These are phyloP conservation scores for Napeogenes sylphis DNA, from an alignment of 2,888 invertebrate species.

Conservation along the genomic window DNA sequence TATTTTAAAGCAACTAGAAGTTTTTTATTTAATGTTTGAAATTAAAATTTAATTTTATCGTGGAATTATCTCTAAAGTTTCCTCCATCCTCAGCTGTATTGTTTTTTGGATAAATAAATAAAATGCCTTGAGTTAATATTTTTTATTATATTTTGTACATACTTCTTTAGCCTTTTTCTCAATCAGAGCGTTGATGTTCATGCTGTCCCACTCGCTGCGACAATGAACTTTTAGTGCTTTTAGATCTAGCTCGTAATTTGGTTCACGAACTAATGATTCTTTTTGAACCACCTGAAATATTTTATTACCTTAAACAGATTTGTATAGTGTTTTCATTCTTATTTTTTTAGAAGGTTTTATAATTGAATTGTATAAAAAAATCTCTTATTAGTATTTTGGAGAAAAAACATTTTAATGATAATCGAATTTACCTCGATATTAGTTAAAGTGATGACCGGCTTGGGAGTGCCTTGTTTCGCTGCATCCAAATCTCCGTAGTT, in stretches of 20 bases:
- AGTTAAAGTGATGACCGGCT: slow-evolving; percentile 54
- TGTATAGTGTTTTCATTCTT: not conserved
- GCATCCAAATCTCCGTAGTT: slow-evolving; percentile 58
- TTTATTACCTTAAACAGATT: not conserved
- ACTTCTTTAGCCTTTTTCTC: slow-evolving; percentile 62
- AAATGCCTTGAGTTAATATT: no score
- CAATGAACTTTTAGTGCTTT: slow-evolving; percentile 59
- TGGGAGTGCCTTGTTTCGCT: slow-evolving; percentile 47
- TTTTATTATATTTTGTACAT: slow-evolving; percentile 6
- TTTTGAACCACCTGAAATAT: slow-evolving; percentile 55
- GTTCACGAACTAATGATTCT: slow-evolving; percentile 52
- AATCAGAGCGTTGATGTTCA: slow-evolving; percentile 54
- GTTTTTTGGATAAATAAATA: no score
- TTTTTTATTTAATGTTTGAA: not conserved
- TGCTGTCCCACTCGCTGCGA: slow-evolving; percentile 53
- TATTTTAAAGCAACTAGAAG: not conserved
- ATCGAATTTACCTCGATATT: slow-evolving; percentile 48
- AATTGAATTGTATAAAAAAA: no score
- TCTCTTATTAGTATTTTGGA: no score
- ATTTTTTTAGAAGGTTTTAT: no score
- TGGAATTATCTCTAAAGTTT: no score
- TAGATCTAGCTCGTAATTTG: slow-evolving; percentile 55
- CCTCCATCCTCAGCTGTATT: no score
- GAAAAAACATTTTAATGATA: no score
- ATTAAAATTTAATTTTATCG: not conserved